Evolutionary conservation across 2,888 invertebrate species (phyloP).

Genomic region (Eristalis tenax): DNA sequence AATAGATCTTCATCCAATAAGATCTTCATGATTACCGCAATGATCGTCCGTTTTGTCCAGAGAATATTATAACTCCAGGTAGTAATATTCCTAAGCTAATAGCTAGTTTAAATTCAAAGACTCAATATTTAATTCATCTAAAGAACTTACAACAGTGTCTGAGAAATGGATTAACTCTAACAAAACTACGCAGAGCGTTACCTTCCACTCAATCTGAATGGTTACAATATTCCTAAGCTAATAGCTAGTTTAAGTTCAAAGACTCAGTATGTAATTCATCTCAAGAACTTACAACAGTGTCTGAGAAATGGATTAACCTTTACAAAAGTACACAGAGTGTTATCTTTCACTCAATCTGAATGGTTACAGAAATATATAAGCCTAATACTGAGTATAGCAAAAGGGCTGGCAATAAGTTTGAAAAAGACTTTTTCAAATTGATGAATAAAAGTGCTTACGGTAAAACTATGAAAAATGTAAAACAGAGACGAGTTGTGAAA

Average conservation of each 20-base stretch:
- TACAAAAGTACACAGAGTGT: conserved; percentile 74
- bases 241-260: conserved; percentile 25
- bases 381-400: conserved; percentile 73
- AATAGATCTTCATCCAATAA: too few relatives aligned
- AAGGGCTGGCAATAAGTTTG: conserved; percentile 75
- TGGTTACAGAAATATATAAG: conserved; percentile 73
- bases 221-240: too few relatives aligned
- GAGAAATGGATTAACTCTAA: conserved; percentile 72
- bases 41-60: too few relatives aligned
- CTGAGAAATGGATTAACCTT: conserved; percentile 73
- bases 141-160: conserved; percentile 73
- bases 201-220: conserved; percentile 73
- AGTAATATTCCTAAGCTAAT: too few relatives aligned
- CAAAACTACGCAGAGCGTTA: conserved; percentile 74
- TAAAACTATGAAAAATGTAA: conserved; percentile 73
- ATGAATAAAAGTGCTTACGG: conserved; percentile 73
- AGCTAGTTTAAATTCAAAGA: conserved; percentile 29
- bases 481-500: conserved; percentile 64
- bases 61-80: too few relatives aligned
- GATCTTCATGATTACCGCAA: too few relatives aligned
- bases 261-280: conserved; percentile 72
- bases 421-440: conserved; percentile 76
- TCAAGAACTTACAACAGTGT: conserved; percentile 72
- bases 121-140: conserved; percentile 73
- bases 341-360: conserved; percentile 73